A percentile compares a stretch with the other conserved stretches of the same genome.
These are phyloP conservation scores for Drosophila subpulchrella DNA, from an alignment of 1,140 invertebrate genomes.

Conservation along the genomic window DNA sequence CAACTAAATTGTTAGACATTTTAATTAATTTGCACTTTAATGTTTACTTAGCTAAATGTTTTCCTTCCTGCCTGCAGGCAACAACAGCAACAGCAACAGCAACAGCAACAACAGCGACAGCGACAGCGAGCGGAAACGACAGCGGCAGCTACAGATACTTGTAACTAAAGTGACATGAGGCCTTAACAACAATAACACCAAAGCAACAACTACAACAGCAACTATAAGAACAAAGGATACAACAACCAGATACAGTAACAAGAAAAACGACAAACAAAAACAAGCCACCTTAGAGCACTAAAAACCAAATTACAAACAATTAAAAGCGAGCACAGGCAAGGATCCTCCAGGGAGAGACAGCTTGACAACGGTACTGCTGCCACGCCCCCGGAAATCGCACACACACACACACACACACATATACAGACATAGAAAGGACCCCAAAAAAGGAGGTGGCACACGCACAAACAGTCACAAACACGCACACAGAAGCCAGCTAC, in stretches of 20 bases:
- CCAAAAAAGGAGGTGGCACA: background rate
- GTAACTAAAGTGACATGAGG: constrained; percentile 80
- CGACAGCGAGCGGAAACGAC: constrained; percentile 17
- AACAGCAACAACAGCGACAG: constrained; percentile 4
- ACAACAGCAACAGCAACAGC: constrained; percentile 12
- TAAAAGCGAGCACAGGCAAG: constrained; percentile 60
- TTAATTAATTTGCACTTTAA: constrained; percentile 69
- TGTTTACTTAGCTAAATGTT: constrained; percentile 62
- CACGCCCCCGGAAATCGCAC: constrained; percentile 12
- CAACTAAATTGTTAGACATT: constrained; percentile 46
- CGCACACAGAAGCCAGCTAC: constrained; percentile 28
- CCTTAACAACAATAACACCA: constrained; percentile 68
- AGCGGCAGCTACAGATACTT: constrained; percentile 53
- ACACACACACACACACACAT: background rate
- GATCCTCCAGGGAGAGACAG: constrained; percentile 31
- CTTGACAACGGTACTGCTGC: constrained; percentile 31
- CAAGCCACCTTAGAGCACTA: constrained; percentile 58
- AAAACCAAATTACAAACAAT: constrained; percentile 78
- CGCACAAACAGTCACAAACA: background rate
- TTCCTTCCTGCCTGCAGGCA: constrained; percentile 53
- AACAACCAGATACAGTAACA: too few relatives aligned
- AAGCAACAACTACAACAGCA: constrained; percentile 18
- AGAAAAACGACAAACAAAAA: constrained; percentile 16
- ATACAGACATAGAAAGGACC: constrained; percentile 4
- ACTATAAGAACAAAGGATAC: constrained; percentile 13